A percentile compares a stretch with the other conserved stretches of the same genome.
Conservation (phyloP, 2,113 vertebrate species). For the Thamnophis sirtalis region DNA sequence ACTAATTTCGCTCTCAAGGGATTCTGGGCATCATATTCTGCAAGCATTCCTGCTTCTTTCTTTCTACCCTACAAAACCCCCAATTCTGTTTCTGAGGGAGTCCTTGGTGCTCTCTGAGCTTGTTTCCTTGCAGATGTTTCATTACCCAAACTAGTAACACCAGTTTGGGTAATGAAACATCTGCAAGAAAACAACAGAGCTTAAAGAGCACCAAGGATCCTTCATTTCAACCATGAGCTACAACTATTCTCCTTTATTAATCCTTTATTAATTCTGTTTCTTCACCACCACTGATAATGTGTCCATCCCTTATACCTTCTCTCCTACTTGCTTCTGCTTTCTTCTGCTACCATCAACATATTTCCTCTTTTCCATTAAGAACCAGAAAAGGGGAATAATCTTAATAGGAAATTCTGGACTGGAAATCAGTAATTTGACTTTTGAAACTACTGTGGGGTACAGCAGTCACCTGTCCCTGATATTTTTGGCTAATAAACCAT, state of each 20-base stretch:
- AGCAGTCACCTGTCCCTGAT: background rate
- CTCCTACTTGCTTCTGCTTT: background rate
- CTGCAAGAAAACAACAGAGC: background rate
- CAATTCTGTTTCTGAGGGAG: background rate
- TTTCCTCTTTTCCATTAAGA: background rate
- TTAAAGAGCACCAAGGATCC: background rate
- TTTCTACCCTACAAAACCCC: background rate
- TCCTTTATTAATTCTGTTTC: background rate
- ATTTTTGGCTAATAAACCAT: background rate
- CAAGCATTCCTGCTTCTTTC: background rate
- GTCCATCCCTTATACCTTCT: background rate
- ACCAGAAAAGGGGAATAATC: background rate
- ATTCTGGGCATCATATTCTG: background rate
- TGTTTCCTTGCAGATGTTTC: background rate
- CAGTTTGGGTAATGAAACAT: background rate
- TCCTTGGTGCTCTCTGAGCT: background rate
- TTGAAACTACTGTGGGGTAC: background rate
- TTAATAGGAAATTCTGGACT: background rate
- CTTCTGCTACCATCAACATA: background rate
- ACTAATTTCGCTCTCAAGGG: background rate
- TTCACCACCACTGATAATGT: background rate
- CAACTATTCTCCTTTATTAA: background rate
- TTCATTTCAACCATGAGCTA: background rate
- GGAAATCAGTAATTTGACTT: background rate
- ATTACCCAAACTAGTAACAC: background rate